Evolutionary conservation across 1,140 invertebrate species (phyloP).

Genomic region (Drosophila rufa): DNA sequence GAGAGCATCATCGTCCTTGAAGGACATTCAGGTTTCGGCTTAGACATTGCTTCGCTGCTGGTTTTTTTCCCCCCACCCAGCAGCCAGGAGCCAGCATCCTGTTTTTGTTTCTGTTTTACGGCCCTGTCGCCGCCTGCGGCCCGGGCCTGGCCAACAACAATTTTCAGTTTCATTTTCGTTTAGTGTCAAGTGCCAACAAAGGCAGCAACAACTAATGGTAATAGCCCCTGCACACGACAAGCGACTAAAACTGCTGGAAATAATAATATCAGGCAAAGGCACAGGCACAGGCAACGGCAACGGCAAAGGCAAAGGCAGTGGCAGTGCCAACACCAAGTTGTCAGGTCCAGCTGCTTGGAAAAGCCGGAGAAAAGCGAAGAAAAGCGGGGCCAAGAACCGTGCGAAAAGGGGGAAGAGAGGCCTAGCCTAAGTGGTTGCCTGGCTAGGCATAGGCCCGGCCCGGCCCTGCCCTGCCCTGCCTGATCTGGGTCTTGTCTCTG

Average conservation of each 20-base stretch:
- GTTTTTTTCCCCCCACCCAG: too few relatives aligned
- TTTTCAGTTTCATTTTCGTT: conserved; percentile 78
- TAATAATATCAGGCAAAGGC: conserved; percentile 54
- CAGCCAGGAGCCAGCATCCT: neutral
- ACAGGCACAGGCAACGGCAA: conserved; percentile 6
- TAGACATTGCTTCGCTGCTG: neutral
- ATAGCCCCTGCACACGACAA: conserved; percentile 73
- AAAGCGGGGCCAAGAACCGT: conserved; percentile 25
- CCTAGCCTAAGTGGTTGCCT: conserved; percentile 21
- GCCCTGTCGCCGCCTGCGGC: conserved; percentile 47
- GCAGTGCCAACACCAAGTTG: conserved; percentile 30
- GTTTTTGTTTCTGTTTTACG: conserved; percentile 43
- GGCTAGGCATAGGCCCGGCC: conserved; percentile 18
- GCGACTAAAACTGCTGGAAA: conserved; percentile 70
- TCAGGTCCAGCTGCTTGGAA: conserved; percentile 16
- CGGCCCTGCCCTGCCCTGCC: neutral
- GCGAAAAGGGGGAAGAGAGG: neutral
- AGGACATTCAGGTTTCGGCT: conserved; percentile 41
- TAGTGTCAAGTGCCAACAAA: conserved; percentile 76
- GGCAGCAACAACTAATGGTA: conserved; percentile 70
- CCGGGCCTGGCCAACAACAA: conserved; percentile 10
- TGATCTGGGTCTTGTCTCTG: conserved; percentile 41
- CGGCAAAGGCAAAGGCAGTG: conserved; percentile 10
- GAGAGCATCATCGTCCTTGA: conserved; percentile 8
- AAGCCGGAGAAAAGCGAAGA: conserved; percentile 25